Base-by-base conservation (phyloP, 2,888 invertebrate genomes). In the Dicranocentrus wangi region DNA sequence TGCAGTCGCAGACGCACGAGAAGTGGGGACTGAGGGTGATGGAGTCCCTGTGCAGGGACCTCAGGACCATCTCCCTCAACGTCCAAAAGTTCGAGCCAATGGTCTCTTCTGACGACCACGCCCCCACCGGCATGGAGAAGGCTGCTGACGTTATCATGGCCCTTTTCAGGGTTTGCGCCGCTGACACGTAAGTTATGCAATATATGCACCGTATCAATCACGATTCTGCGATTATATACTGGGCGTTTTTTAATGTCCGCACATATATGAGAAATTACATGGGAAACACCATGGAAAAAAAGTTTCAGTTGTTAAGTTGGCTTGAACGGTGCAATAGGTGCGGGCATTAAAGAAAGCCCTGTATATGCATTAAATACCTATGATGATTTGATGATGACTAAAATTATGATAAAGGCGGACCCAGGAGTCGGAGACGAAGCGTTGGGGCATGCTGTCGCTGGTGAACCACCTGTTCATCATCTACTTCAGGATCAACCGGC, bases 381-480 rank as follows among this genome's bases (percentile, higher is more conserved):
- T n/a, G n/a, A n/a, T n/a, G n/a, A n/a, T 32, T 32, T 10, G 10
- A 32, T 7, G 10, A 32, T 32, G 5, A 32, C 32, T 32, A 7
- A 10, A 32, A 32, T 7, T 32, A 32, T 32, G 32, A 32, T 7
- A 19, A 87, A 92, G 91, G 83, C 92, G 97, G 82, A 94, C 97
- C 5, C 92, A 95, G 0, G 95, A 96, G 86, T 93, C 93, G 77
- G 95, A 96, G 83, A 97, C 98, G 0, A 99, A 99, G 89, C 93
- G 97, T 87, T 92, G 97, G 90, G 99, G 98, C 77, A 98, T 99
- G 96, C 90, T 99, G 86, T 94, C 94, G 87, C 91, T 99, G 82
- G 97, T 99, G 0, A 99, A 99, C 90, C 99, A 99, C 89, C 91
- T 99, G 3, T 95, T 99, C 86, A 98, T 99, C 90, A 93, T 95